A percentile compares a stretch with the other conserved stretches of the same genome.
phyloP scores from a whole-genome alignment of 2,888 invertebrate genomes.

The Nemotelus nigrinus region DNA sequence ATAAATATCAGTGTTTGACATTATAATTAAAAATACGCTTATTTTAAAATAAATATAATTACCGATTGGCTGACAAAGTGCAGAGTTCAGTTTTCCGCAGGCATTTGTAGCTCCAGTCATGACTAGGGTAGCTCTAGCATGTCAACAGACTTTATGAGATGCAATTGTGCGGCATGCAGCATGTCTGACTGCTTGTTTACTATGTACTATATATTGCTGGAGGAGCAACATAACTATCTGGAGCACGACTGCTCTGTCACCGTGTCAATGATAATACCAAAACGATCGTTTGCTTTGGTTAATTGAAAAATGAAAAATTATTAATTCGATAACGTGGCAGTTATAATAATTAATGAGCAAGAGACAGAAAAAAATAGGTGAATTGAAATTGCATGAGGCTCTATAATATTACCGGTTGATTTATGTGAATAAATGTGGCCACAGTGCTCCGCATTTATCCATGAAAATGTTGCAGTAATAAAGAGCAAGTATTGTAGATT shows the following conservation, averaged over 20 bases:
- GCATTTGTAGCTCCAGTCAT: too few species aligned
- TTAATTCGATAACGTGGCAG: conserved; percentile 17
- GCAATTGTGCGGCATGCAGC: too few species aligned
- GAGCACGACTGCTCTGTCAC: conserved; percentile 6
- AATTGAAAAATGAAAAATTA: conserved; percentile 9
- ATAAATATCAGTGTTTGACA: conserved; percentile 22
- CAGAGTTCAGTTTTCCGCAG: background rate
- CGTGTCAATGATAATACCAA: background rate
- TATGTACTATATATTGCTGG: too few species aligned
- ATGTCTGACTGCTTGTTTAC: too few species aligned
- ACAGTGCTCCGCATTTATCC: too few species aligned
- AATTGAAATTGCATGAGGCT: too few species aligned
- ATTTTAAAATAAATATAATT: conserved; percentile 22
- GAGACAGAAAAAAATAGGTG: background rate
- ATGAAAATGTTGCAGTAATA: too few species aligned
- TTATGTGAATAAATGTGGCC: too few species aligned
- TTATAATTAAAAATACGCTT: conserved; percentile 22
- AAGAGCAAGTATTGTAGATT: too few species aligned
- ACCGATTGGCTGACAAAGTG: conserved; percentile 17
- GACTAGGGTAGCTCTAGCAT: too few species aligned
- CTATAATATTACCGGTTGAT: too few species aligned
- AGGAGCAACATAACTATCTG: background rate
- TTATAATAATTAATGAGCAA: background rate
- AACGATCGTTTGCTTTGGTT: conserved; percentile 9
- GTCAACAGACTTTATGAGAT: too few species aligned